Conservation (phyloP, 2,113 vertebrate species). For the Hippocampus mohnikei region DNA sequence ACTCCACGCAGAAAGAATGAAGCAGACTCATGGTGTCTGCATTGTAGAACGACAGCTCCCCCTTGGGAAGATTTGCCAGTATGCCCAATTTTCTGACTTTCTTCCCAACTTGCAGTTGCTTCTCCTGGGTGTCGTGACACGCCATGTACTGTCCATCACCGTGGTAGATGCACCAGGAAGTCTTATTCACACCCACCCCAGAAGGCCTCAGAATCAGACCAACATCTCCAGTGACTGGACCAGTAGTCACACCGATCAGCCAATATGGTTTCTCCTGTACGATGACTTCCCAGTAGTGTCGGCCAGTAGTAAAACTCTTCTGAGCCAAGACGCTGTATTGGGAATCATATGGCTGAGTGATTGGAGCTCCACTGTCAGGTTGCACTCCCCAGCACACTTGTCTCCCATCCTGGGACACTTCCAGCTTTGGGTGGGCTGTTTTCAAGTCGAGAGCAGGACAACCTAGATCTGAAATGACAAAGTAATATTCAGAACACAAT, state of each 20-base stretch:
- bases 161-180: constrained; percentile 66
- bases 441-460: constrained; percentile 56
- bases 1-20: constrained; percentile 57
- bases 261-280: constrained; percentile 74
- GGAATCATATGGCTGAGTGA: constrained; percentile 42
- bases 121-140: constrained; percentile 61
- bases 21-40: constrained; percentile 51
- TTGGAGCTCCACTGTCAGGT: constrained; percentile 16
- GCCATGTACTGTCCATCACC: constrained; percentile 63
- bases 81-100: constrained; percentile 60
- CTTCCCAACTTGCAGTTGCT: constrained; percentile 47
- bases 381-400: constrained; percentile 66
- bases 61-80: constrained; percentile 55
- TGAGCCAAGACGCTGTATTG: constrained; percentile 66
- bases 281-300: constrained; percentile 72
- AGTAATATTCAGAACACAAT: constrained; percentile 9
- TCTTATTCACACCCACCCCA: constrained; percentile 33
- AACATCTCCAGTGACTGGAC: constrained; percentile 15
- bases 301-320: constrained; percentile 55
- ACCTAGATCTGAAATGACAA: constrained; percentile 63
- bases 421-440: constrained; percentile 65
- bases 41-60: constrained; percentile 66
- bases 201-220: constrained; percentile 1
- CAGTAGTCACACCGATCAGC: constrained; percentile 65
- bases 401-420: constrained; percentile 62